Percentiles rank a stretch among this genome's conserved stretches.
phyloP scores from a whole-genome alignment of 2,888 invertebrate genomes.

The Drosophila subquinaria region DNA sequence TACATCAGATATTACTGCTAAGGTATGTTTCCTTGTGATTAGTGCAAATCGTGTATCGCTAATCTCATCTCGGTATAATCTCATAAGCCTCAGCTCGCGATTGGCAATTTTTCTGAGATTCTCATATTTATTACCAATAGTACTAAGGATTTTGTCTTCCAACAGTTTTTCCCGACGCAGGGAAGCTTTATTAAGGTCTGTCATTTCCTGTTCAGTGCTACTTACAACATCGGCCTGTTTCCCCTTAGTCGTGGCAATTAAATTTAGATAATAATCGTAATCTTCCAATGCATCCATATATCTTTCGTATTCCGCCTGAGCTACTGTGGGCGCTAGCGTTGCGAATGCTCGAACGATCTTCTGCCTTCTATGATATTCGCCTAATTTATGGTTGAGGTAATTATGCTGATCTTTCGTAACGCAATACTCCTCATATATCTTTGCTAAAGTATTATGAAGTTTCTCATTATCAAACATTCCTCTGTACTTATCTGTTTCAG shows the following conservation, averaged over 20 bases:
- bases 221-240: background rate
- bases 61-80: conserved; percentile 69
- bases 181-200: conserved; percentile 10
- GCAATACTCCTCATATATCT: conserved; percentile 4
- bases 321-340: background rate
- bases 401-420: conserved; percentile 1
- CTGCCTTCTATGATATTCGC: conserved; percentile 72
- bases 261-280: background rate
- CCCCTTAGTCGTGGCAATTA: background rate
- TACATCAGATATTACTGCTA: conserved; percentile 65
- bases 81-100: conserved; percentile 49
- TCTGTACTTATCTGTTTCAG: no score
- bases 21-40: conserved; percentile 71
- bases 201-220: background rate
- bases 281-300: conserved; percentile 38
- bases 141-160: conserved; percentile 6
- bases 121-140: conserved; percentile 24
- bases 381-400: conserved; percentile 61
- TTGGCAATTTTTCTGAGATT: conserved; percentile 17
- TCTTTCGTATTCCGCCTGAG: background rate
- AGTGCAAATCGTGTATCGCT: conserved; percentile 68
- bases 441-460: conserved; percentile 35
- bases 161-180: conserved; percentile 4
- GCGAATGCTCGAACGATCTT: conserved; percentile 61
- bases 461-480: conserved; percentile 53